phyloP scores from a whole-genome alignment of 2,113 vertebrate genomes.

The Lagopus leucura region DNA sequence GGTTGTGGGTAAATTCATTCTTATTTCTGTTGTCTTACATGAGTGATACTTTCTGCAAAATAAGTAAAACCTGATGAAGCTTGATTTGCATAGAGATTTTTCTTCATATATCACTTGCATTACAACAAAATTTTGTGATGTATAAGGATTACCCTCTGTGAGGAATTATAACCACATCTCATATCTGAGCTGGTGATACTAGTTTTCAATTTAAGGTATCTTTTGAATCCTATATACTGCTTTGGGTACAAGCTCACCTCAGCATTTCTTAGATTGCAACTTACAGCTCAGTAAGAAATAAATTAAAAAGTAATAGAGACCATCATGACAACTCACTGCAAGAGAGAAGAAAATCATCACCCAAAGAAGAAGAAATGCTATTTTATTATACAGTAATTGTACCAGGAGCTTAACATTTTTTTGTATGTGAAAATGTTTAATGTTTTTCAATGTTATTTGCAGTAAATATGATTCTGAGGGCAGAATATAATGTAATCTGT shows the following conservation, averaged over 20 bases:
- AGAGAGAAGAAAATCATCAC: constrained; percentile 43
- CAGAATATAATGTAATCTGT: background rate
- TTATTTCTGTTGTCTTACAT: background rate
- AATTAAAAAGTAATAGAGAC: constrained; percentile 23
- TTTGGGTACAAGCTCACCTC: constrained; percentile 37
- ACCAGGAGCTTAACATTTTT: constrained; percentile 13
- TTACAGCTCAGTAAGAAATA: constrained; percentile 14
- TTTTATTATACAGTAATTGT: constrained; percentile 31
- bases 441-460: background rate
- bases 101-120: background rate
- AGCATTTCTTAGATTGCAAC: constrained; percentile 10
- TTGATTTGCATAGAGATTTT: background rate
- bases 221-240: constrained; percentile 59
- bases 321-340: constrained; percentile 52
- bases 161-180: constrained; percentile 39
- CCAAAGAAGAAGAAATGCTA: constrained; percentile 29
- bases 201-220: background rate
- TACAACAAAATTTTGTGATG: background rate
- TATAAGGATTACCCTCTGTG: constrained; percentile 19
- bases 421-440: constrained; percentile 23
- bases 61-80: background rate
- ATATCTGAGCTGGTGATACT: constrained; percentile 59
- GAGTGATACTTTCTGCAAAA: background rate
- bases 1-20: background rate
- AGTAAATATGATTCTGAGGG: background rate